These are phyloP conservation scores for Dynastes maya DNA, from an alignment of 2,888 invertebrate genomes.

Conservation along the genomic window DNA sequence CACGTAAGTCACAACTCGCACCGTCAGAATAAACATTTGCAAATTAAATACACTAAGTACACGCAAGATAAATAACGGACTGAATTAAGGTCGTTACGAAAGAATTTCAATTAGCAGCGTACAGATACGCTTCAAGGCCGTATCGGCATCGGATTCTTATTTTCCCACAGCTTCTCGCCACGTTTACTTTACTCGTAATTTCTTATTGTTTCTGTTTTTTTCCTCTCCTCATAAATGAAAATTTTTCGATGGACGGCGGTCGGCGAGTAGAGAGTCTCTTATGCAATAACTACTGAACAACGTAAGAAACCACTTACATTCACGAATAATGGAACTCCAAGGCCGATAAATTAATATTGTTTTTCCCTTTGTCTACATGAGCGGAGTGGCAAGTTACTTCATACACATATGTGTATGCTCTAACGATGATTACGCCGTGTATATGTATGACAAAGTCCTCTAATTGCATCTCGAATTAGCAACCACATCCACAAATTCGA, in stretches of 20 bases:
- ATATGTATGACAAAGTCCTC: too few relatives aligned
- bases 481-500: too few relatives aligned
- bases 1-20: not conserved
- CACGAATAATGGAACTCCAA: slow-evolving; percentile 20
- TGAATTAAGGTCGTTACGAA: slow-evolving; percentile 22
- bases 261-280: not conserved
- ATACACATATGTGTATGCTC: not conserved
- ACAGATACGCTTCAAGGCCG: slow-evolving; percentile 20
- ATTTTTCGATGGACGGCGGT: slow-evolving; percentile 1
- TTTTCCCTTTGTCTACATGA: slow-evolving; percentile 3
- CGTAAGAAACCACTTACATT: slow-evolving; percentile 15
- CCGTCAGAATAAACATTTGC: not conserved
- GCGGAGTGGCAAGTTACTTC: not conserved
- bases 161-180: slow-evolving; percentile 22
- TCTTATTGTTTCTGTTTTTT: slow-evolving; percentile 37
- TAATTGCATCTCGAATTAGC: too few relatives aligned
- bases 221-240: not conserved
- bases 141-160: slow-evolving; percentile 22
- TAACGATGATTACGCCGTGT: not conserved
- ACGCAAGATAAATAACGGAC: slow-evolving; percentile 11
- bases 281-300: slow-evolving; percentile 8
- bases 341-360: slow-evolving; percentile 6
- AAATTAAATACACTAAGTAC: slow-evolving; percentile 5
- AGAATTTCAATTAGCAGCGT: slow-evolving; percentile 27
- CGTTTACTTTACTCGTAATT: slow-evolving; percentile 19